Base-by-base conservation (phyloP, 1,140 invertebrate species). In the Lepidostoma basale region DNA sequence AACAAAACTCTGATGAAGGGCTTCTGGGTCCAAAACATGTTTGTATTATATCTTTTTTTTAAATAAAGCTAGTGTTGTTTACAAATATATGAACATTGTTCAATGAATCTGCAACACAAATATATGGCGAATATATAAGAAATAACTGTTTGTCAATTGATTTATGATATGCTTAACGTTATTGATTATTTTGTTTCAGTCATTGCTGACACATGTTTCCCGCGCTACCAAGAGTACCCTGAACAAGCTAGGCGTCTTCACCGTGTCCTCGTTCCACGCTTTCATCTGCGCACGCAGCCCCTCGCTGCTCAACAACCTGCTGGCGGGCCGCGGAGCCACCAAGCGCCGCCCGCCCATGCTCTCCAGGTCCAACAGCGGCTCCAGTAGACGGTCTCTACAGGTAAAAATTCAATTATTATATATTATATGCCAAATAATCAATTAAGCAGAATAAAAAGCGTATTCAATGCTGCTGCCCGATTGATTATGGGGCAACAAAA, bases 181-280 rank as follows among this genome's bases (percentile, higher is more conserved):
- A 14, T 42, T n/a, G n/a, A n/a, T 3, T 9, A 16, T 2, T 74
- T 67, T 74, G 67, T 75, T 84, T 5, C 88, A 98, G 96, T 97
- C 94, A 74, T 84, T 98, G 74, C 85, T 99, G 71, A 96, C 95
- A 30, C 94, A 96, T 84, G 95, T 98, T 45, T 98, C 96, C 18
- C 91, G 95, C 74, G 89, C 93, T 71, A 98, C 96, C 56, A 99
- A 98, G 84, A 91, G 90, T 73, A 97, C 93, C 23, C 84, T 99
- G 73, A 97, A 97, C 82, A 94, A 95, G 76, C 84, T 98, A 73
- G 96, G 96, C 45, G 95, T 98, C 54, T 98, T 98, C 85, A 98
- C 96, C 16, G 96, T 98, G 42, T 98, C 95, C 39, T 97, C 95
- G 47, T 97, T 98, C 85, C 96, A 99, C 79, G 96, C 96, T 69